Percentiles rank a stretch among this genome's conserved stretches.
Conservation (phyloP, 2,113 vertebrate species). For the Gnathonemus longibarbis region DNA sequence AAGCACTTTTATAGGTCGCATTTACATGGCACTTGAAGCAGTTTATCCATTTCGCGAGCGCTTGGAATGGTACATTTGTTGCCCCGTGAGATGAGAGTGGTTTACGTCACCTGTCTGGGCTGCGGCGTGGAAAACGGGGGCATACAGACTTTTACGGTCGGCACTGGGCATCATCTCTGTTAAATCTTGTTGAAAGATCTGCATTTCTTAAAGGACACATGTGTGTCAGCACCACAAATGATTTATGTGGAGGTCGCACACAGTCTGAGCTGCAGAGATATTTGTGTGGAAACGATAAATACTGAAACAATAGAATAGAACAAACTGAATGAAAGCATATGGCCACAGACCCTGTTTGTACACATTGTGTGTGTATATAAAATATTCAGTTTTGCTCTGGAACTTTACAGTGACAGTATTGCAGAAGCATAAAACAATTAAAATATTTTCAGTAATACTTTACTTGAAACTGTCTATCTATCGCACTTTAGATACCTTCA, state of each 20-base stretch:
- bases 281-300: neutral
- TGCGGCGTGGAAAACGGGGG: neutral
- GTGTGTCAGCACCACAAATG: neutral
- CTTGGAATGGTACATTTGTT: neutral
- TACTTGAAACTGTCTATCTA: neutral
- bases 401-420: neutral
- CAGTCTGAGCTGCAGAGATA: neutral
- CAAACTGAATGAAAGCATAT: neutral
- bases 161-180: neutral
- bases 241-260: neutral
- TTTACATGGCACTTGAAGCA: neutral
- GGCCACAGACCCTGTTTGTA: neutral
- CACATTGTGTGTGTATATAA: neutral
- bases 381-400: neutral
- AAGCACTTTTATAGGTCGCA: neutral
- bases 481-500: neutral
- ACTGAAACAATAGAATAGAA: neutral
- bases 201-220: neutral
- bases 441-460: neutral
- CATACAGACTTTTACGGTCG: neutral
- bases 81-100: neutral
- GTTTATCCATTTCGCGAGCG: neutral
- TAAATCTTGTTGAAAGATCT: neutral
- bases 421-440: neutral
- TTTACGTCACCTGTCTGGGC: neutral